Evolutionary conservation across 1,140 invertebrate species (phyloP), one percentile per base, ranked within the genome.

Genomic region (Whitmania pigra): DNA sequence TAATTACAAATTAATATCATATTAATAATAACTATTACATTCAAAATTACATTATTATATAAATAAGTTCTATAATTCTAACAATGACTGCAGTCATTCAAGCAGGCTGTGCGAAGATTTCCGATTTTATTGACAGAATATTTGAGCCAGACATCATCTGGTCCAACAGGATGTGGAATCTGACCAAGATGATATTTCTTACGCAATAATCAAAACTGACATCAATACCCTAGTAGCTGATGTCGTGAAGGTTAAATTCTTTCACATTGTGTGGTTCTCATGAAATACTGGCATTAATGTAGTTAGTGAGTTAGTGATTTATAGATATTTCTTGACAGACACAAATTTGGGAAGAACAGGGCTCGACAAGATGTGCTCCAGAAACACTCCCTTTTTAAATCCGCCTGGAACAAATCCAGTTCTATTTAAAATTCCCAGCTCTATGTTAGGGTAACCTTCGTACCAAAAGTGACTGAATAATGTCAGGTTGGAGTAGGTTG

Each of bases 51-150:
- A n/a, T n/a, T n/a, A n/a, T n/a, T n/a, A n/a, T n/a, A n/a, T n/a
- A n/a, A n/a, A n/a, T n/a, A n/a, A n/a, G n/a, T n/a, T n/a, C n/a
- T n/a, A n/a, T n/a, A n/a, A n/a, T n/a, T n/a, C n/a, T n/a, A n/a
- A n/a, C n/a, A n/a, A n/a, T n/a, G n/a, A n/a, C n/a, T 85, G 80
- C 92, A 95, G 83, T 95, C 92, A 80, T 95, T 94, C 55, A 94
- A 15, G n/a, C 22, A 63, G 17, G 29, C n/a, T 27, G 17, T 63
- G 9, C 57, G 57, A 25, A 63, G 29, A 31, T 63, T 63, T 63
- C 57, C 7, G 13, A 63, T 63, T 18, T 63, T 63, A 4, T 63
- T 31, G 22, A 63, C 29, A 0, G 22, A 27, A 27, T 63, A 27
- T 31, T 63, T 20, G 94, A 91, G 0, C 91, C 93, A 43, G 88